A percentile compares a stretch with the other conserved stretches of the same genome.
Conservation (phyloP, 2,888 invertebrate species). For the Amiota mariae region DNA sequence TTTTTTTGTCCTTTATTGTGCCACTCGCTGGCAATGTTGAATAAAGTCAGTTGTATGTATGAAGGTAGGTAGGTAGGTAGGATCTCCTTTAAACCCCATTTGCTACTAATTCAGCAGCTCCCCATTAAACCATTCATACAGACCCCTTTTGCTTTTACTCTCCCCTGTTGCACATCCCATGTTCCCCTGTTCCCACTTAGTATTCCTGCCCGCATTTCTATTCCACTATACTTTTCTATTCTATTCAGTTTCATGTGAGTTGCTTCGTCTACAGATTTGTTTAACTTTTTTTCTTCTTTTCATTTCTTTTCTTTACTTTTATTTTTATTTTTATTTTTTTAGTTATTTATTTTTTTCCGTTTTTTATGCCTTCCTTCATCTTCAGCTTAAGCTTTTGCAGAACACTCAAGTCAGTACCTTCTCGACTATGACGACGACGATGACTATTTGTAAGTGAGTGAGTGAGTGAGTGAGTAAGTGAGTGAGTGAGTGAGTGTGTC, state of each 20-base stretch:
- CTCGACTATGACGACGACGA: too few relatives aligned
- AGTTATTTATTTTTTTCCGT: neutral
- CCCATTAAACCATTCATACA: too few relatives aligned
- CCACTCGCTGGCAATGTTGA: too few relatives aligned
- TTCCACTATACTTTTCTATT: constrained; percentile 31
- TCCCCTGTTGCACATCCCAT: too few relatives aligned
- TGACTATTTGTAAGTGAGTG: too few relatives aligned
- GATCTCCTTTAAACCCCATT: too few relatives aligned
- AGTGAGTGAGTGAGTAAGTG: neutral
- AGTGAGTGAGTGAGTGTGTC: neutral
- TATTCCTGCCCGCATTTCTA: constrained; percentile 33
- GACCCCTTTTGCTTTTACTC: too few relatives aligned
- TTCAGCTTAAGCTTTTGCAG: neutral
- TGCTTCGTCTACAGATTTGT: constrained; percentile 60
- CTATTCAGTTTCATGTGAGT: constrained; percentile 33
- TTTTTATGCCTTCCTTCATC: neutral
- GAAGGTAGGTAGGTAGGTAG: too few relatives aligned
- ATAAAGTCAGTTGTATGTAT: too few relatives aligned
- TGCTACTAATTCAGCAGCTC: too few relatives aligned
- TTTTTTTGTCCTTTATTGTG: constrained; percentile 22
- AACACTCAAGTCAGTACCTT: too few relatives aligned
- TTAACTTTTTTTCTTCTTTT: neutral
- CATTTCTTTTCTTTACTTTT: constrained; percentile 8
- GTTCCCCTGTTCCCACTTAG: constrained; percentile 21
- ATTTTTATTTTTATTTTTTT: neutral